These are phyloP conservation scores for Diglossa brunneiventris DNA, from an alignment of 2,113 vertebrate species.

Conservation along the genomic window DNA sequence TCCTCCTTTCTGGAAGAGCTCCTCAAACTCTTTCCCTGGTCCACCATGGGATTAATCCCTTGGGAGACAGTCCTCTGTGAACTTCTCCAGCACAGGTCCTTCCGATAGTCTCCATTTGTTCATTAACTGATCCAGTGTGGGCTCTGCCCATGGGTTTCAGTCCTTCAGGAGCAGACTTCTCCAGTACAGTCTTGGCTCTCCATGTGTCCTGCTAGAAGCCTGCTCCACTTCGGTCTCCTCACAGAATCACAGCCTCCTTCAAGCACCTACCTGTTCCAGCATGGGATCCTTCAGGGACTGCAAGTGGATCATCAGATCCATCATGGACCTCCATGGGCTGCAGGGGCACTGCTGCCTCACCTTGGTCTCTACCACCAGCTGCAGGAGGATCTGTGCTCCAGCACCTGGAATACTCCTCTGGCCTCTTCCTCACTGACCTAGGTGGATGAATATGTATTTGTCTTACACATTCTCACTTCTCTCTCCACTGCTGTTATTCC, in stretches of 20 bases:
- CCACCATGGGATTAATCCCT: neutral
- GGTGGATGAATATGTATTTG: neutral
- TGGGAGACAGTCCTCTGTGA: neutral
- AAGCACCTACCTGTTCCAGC: neutral
- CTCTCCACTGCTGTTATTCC: neutral
- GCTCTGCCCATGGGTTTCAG: neutral
- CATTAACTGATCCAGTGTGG: fast-evolving
- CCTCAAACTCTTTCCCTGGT: neutral
- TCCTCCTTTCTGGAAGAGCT: neutral
- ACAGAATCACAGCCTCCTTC: neutral
- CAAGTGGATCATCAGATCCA: neutral
- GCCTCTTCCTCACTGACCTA: neutral
- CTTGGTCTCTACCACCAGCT: fast-evolving
- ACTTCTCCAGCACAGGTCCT: neutral
- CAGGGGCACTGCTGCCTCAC: neutral
- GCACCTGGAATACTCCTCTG: neutral
- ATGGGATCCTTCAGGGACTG: neutral
- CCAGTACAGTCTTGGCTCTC: fast-evolving
- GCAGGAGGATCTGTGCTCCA: neutral
- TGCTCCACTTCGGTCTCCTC: neutral
- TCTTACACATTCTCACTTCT: neutral
- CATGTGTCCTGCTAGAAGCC: neutral
- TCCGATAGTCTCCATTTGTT: neutral
- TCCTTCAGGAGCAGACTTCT: neutral
- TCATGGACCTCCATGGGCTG: neutral